Evolutionary conservation across 2,888 invertebrate species (phyloP).

Genomic region (Pachydiplax longipennis): DNA sequence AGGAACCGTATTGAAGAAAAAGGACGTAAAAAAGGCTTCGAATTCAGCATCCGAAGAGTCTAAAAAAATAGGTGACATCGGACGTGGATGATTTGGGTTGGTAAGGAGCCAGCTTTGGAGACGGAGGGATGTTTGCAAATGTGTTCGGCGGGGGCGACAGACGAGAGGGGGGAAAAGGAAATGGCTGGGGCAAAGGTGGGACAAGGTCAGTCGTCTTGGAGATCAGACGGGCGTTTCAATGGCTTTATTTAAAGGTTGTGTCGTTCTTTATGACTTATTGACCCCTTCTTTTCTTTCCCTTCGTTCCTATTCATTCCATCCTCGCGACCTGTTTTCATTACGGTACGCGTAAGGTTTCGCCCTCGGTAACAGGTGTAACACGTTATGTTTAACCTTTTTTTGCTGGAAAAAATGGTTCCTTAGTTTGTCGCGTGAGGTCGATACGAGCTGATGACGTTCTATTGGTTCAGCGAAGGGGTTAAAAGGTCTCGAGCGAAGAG

Average conservation of each 20-base stretch:
- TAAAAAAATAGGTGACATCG: not conserved
- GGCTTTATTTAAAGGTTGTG: not conserved
- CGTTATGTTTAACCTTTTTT: not conserved
- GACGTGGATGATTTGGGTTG: not conserved
- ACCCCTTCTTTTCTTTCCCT: not conserved
- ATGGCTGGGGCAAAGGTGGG: not conserved
- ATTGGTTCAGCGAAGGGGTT: too few species aligned
- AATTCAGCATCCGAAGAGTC: not conserved
- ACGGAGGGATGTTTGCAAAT: not conserved
- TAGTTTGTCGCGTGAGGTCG: too few species aligned
- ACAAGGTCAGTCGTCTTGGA: not conserved
- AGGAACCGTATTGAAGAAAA: not conserved
- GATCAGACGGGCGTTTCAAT: not conserved
- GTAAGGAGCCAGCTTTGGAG: not conserved
- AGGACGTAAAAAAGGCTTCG: not conserved
- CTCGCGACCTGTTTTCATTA: not conserved
- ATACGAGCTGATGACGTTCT: too few species aligned
- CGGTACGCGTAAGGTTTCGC: not conserved
- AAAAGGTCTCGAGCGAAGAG: too few species aligned
- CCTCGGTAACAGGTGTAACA: not conserved
- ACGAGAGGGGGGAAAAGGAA: not conserved
- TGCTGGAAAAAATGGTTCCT: too few species aligned
- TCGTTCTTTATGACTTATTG: not conserved
- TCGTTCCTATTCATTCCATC: not conserved
- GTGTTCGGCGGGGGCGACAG: not conserved